These are phyloP conservation scores for Rhodinocichla rosea DNA, from an alignment of 2,113 vertebrate genomes.

Conservation along the genomic window DNA sequence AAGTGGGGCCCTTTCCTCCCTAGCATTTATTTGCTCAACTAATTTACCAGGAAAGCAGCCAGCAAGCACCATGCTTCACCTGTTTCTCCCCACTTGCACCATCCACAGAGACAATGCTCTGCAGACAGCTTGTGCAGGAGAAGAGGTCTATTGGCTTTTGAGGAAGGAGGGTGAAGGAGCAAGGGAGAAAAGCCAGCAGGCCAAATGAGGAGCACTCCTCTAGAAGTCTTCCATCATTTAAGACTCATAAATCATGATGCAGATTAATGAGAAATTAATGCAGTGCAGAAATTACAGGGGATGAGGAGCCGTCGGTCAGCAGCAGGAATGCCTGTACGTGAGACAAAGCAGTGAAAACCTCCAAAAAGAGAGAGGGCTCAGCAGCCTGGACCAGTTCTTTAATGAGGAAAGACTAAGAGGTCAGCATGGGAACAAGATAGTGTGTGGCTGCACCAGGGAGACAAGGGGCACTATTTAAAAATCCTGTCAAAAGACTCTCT, in stretches of 20 bases:
- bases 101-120: background rate
- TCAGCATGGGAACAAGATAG: conserved; percentile 29
- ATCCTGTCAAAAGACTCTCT: conserved; percentile 13
- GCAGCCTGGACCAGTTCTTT: conserved; percentile 8
- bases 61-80: background rate
- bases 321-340: background rate
- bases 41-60: background rate
- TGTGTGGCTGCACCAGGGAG: background rate
- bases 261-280: conserved; percentile 66
- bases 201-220: background rate
- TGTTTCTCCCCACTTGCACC: background rate
- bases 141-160: background rate
- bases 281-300: conserved; percentile 45
- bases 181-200: background rate
- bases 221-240: conserved; percentile 48
- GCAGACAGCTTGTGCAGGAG: background rate
- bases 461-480: conserved; percentile 46
- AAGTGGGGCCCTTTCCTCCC: background rate
- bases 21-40: background rate
- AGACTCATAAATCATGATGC: conserved; percentile 41
- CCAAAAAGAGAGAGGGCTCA: background rate
- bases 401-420: conserved; percentile 28
- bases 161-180: background rate
- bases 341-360: conserved; percentile 34
- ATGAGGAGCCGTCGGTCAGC: conserved; percentile 50